These are phyloP conservation scores for Callospermophilus lateralis DNA, from an alignment of 2,113 vertebrate genomes.

Conservation along the genomic window DNA sequence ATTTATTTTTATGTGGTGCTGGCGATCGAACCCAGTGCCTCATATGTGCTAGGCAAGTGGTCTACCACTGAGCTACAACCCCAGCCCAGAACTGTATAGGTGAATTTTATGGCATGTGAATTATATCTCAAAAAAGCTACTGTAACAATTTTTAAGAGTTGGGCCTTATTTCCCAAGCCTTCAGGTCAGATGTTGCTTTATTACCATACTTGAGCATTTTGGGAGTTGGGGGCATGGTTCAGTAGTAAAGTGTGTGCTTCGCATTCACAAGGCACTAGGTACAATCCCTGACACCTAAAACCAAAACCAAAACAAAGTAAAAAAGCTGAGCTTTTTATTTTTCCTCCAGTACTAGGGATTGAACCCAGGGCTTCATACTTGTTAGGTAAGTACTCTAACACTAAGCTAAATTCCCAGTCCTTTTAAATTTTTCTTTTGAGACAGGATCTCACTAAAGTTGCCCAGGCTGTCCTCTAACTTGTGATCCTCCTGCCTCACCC, in stretches of 20 bases:
- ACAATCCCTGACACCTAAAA: background rate
- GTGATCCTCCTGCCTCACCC: background rate
- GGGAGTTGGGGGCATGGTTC: background rate
- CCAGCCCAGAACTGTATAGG: background rate
- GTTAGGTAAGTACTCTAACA: no score
- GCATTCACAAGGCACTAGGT: background rate
- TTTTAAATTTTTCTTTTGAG: background rate
- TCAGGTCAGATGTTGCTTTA: background rate
- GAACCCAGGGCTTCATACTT: no score
- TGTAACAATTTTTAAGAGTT: background rate
- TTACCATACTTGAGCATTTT: background rate
- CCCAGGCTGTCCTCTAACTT: background rate
- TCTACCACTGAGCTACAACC: no score
- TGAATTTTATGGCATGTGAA: background rate
- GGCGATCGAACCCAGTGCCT: no score
- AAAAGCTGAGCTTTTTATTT: background rate
- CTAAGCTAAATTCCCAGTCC: no score
- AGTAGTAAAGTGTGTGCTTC: background rate
- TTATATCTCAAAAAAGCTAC: background rate
- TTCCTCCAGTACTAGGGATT: no score
- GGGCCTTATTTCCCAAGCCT: slow-evolving; percentile 9
- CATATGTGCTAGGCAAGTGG: no score
- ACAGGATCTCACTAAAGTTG: background rate
- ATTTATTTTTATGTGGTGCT: no score
- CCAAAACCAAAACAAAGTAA: background rate